phyloP scores from a whole-genome alignment of 1,140 invertebrate genomes.

The Drosophila kurseongensis region DNA sequence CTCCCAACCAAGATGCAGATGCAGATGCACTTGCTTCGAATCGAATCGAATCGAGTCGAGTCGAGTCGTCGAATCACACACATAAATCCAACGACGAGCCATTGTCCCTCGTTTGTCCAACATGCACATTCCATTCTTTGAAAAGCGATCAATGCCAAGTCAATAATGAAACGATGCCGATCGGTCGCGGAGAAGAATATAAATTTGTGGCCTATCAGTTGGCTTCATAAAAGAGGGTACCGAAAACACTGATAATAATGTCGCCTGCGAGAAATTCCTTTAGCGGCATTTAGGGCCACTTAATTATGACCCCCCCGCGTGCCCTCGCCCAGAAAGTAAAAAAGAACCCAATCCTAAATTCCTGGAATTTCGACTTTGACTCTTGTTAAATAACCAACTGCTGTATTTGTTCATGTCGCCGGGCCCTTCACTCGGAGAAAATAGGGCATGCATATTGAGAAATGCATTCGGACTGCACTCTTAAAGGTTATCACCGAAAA shows the following conservation, averaged over 20 bases:
- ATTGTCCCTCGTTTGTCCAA: slow-evolving; percentile 35
- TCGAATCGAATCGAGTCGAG: not conserved
- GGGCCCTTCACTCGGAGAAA: slow-evolving; percentile 10
- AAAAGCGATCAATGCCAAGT: slow-evolving; percentile 43
- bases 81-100: slow-evolving; percentile 8
- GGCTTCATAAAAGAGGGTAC: slow-evolving; percentile 8
- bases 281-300: slow-evolving; percentile 81
- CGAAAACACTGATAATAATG: slow-evolving; percentile 74
- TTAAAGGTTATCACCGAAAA: not conserved
- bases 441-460: slow-evolving; percentile 17
- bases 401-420: slow-evolving; percentile 70
- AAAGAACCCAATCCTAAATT: slow-evolving; percentile 72
- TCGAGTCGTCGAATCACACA: not conserved
- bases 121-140: slow-evolving; percentile 44
- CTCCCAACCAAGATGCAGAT: slow-evolving; percentile 11
- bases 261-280: slow-evolving; percentile 81
- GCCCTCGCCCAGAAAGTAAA: slow-evolving; percentile 21
- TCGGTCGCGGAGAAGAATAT: slow-evolving; percentile 22
- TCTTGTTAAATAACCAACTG: slow-evolving; percentile 78
- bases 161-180: slow-evolving; percentile 54
- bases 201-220: slow-evolving; percentile 49
- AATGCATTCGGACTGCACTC: not conserved
- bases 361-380: slow-evolving; percentile 66
- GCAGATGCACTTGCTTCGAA: slow-evolving; percentile 16
- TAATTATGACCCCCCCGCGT: slow-evolving; percentile 67